Evolutionary conservation across 2,113 vertebrate genomes (phyloP).

Genomic region (Apus apus): DNA sequence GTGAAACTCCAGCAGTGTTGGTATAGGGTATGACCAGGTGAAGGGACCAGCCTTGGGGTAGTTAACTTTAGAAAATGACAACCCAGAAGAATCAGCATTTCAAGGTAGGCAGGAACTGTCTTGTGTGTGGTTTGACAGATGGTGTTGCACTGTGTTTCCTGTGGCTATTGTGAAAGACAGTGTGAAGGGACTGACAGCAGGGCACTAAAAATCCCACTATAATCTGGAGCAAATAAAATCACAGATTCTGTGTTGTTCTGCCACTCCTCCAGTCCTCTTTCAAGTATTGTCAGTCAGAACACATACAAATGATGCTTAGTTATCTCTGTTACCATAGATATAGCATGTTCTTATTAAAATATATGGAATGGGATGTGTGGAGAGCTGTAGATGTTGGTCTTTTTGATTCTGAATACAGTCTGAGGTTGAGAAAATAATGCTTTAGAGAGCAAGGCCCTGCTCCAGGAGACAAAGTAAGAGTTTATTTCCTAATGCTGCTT

Average conservation of each 20-base stretch:
- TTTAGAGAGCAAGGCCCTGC: background rate
- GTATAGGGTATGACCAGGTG: too few species aligned
- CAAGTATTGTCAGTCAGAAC: background rate
- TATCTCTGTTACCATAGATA: background rate
- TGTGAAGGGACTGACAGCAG: background rate
- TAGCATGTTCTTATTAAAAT: background rate
- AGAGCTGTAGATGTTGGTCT: background rate
- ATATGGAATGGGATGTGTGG: background rate
- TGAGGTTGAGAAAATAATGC: background rate
- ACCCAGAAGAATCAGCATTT: background rate
- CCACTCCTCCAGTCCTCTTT: background rate
- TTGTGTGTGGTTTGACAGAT: accelerated
- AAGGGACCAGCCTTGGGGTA: background rate
- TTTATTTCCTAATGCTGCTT: background rate
- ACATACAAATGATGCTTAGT: background rate
- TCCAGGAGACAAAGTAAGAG: background rate
- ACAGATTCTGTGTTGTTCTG: background rate
- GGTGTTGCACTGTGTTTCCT: background rate
- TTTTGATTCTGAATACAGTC: background rate
- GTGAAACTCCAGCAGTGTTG: background rate
- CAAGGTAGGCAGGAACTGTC: background rate
- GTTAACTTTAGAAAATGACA: background rate
- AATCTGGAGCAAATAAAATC: background rate
- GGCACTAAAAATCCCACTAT: background rate
- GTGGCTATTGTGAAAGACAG: background rate